These are phyloP conservation scores for Ophion obscuratus DNA, from an alignment of 2,888 invertebrate genomes.

Conservation along the genomic window DNA sequence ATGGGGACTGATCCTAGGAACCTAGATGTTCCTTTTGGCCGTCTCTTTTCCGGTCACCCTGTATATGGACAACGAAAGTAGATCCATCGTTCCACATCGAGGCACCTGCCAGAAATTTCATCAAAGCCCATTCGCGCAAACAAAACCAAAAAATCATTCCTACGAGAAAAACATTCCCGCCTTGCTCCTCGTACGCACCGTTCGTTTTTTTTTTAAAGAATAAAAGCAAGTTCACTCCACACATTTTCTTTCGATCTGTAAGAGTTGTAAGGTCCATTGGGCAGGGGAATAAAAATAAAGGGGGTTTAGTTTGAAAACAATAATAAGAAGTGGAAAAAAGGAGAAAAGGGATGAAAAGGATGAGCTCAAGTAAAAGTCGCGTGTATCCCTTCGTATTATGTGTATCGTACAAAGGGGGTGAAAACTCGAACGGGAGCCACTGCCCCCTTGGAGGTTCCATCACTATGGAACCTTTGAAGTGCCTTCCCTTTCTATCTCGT, in stretches of 20 bases:
- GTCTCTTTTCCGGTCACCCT: slow-evolving; percentile 1
- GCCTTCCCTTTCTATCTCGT: slow-evolving; percentile 34
- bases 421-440: slow-evolving; percentile 45
- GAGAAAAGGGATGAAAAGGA: neutral
- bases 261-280: slow-evolving; percentile 21
- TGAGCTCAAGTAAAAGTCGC: slow-evolving; percentile 38
- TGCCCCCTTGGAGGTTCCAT: no score
- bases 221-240: no score
- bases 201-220: no score
- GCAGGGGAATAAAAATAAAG: slow-evolving; percentile 46
- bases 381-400: slow-evolving; percentile 25
- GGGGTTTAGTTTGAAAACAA: slow-evolving; percentile 37
- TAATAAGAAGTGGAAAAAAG: slow-evolving; percentile 21
- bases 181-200: no score
- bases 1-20: no score
- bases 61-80: slow-evolving; percentile 21
- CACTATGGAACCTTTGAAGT: slow-evolving; percentile 58
- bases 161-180: neutral
- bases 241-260: neutral
- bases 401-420: slow-evolving; percentile 36
- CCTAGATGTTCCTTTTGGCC: no score
- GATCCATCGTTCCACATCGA: slow-evolving; percentile 7
- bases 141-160: neutral
- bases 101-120: slow-evolving; percentile 2
- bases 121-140: neutral